Evolutionary conservation across 2,797 vertebrate species (phyloP), one percentile per base, ranked within the genome.

Genomic region (Leontocebus nigricollis): DNA sequence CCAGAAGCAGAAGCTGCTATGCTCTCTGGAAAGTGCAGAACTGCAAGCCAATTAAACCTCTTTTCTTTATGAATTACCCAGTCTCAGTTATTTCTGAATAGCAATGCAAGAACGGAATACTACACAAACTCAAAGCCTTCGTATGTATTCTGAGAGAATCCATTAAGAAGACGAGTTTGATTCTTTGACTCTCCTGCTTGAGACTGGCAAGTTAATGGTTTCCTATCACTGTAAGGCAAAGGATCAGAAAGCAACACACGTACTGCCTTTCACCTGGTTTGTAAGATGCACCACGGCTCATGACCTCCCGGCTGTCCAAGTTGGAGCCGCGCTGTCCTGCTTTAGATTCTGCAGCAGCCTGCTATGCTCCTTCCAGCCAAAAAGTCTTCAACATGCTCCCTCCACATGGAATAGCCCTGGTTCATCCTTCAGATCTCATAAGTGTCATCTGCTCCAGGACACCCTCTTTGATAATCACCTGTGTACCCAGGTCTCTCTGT

Each of bases 251-350:
- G 39, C 72, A n/a, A 22, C 26, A 70, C 11, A 30, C 1, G 13
- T 0, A 1, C 27, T 77, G 5, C 24, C 55, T 44, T 20, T 33
- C 7, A 30, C 17, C 14, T n/a, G n/a, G 22, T 72, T 76, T 39
- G 30, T 26, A 33, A 70, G 87, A 79, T 0, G 1, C 27, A 15
- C 8, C 39, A 44, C 0, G 2, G 1, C 10, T 67, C 61, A 67
- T 67, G 61, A 67, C 33, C 19, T 77, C n/a, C 36, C 2, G 27
- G 82, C 8, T 0, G 33, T n/a, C 24, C 17, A 3, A 36, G 46
- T 27, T 44, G 7, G 27, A 46, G 41, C 26, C 41, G 8, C 26
- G 1, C 6, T 1, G 22, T 14, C 36, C 61, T 87, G 22, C 76
- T 59, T 50, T 59, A 52, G 75, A 7, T 73, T 80, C 41, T 75